These are phyloP conservation scores for Drosophila cardini DNA, from an alignment of 1,140 invertebrate species.

Conservation along the genomic window DNA sequence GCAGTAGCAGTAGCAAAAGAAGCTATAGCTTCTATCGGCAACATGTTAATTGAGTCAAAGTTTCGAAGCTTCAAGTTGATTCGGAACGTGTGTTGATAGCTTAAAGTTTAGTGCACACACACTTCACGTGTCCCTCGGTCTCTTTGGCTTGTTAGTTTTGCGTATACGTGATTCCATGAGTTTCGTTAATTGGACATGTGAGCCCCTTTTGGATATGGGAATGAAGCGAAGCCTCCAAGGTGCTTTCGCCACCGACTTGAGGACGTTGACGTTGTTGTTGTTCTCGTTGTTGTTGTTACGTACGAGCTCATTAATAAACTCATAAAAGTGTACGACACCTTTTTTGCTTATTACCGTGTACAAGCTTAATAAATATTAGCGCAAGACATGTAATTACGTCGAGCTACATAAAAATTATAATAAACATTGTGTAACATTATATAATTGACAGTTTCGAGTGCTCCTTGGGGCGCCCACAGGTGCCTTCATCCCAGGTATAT, in stretches of 20 bases:
- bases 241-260: conserved; percentile 11
- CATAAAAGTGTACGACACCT: conserved; percentile 63
- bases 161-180: conserved; percentile 52
- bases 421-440: conserved; percentile 71
- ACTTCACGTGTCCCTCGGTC: background rate
- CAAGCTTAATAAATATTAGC: conserved; percentile 69
- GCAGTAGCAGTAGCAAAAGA: background rate
- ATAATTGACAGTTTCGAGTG: conserved; percentile 72
- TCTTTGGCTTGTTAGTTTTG: conserved; percentile 45
- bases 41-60: conserved; percentile 70
- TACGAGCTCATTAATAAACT: conserved; percentile 66
- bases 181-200: conserved; percentile 62
- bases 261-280: background rate
- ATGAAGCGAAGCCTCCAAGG: conserved; percentile 9
- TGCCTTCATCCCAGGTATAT: conserved; percentile 15
- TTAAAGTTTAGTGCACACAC: conserved; percentile 45
- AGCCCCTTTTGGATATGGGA: conserved; percentile 19
- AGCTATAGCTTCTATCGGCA: conserved; percentile 10
- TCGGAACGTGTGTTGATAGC: conserved; percentile 60
- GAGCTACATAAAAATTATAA: conserved; percentile 69
- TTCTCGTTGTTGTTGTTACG: too few species aligned
- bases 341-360: conserved; percentile 53
- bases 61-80: conserved; percentile 58
- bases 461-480: conserved; percentile 33
- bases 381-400: conserved; percentile 66